Base-by-base conservation (phyloP, 2,797 vertebrate genomes). In the Schizothorax lantsangensis region DNA sequence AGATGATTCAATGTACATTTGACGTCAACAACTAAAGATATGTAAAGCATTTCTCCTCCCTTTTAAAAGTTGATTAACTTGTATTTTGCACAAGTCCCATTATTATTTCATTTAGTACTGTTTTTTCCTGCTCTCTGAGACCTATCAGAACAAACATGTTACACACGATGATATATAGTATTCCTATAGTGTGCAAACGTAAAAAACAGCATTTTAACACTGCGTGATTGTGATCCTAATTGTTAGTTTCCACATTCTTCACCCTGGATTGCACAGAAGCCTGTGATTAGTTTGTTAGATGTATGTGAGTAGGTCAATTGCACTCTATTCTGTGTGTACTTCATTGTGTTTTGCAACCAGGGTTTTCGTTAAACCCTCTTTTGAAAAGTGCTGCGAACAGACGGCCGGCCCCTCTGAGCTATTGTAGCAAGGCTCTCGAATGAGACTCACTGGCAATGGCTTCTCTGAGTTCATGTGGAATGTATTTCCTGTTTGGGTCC, bases 401-500 rank as follows among this genome's bases (percentile, higher is more conserved):
- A 68, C 83, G 45, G 83, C 43, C n/a, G 23, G 83, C 62, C 45
- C 79, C 62, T 83, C 43, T 17, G 6, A 59, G 85, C 74, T 75
- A 59, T 87, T 69, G 85, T 81, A 84, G 79, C 15, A 40, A 72
- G 84, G 21, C 52, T 81, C 59, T 79, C 57, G 64, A 83, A 66
- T 69, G 40, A 47, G 84, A 40, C 87, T 84, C n/a, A 88, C 84
- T 85, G 86, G 85, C 64, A 66, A 84, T 87, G 80, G 75, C 80
- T 88, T 82, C 88, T 82, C 89, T 90, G 85, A 90, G 88, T 89
- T 91, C 87, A 89, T 90, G 89, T 90, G 89, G 90, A 92, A 89
- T 92, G 91, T 89, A 86, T 90, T 93, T 93, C 91, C 90, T 92
- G 91, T 92, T 93, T 91, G 90, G 88, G 86, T 92, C 40, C 12